Conservation (phyloP, 53 echinoderm and acorn worm genomes). For the Holothuria scabra region DNA sequence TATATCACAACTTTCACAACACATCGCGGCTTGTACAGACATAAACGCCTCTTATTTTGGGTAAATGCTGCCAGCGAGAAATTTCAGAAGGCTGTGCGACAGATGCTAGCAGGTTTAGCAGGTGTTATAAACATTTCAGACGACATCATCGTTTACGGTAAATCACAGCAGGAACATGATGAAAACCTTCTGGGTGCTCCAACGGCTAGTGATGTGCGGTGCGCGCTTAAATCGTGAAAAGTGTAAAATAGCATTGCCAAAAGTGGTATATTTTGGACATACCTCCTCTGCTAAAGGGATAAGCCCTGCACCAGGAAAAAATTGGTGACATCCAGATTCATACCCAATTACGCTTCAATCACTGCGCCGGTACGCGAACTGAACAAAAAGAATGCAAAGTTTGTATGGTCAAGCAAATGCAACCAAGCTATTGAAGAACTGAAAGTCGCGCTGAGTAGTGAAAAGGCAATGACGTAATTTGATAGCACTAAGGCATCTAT, state of each 20-base stretch:
- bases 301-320: conserved; percentile 50
- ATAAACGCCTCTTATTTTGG: conserved; percentile 40
- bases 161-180: conserved; percentile 58
- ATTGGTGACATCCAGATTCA: conserved; percentile 30
- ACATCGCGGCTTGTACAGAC: conserved; percentile 51
- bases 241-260: conserved; percentile 38
- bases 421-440: conserved; percentile 42
- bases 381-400: conserved; percentile 58
- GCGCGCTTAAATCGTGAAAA: conserved; percentile 66
- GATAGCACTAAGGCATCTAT: conserved; percentile 52
- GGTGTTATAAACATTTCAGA: conserved; percentile 65
- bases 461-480: conserved; percentile 62
- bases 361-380: conserved; percentile 54
- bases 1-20: conserved; percentile 68
- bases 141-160: conserved; percentile 69
- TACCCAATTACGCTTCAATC: conserved; percentile 67
- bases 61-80: conserved; percentile 69
- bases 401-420: conserved; percentile 62
- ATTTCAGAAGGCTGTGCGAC: conserved; percentile 63
- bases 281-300: conserved; percentile 51
- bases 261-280: conserved; percentile 50
- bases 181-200: conserved; percentile 60
- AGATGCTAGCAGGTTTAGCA: conserved; percentile 52
- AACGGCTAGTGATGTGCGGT: conserved; percentile 53
- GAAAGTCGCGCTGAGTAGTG: conserved; percentile 49